Conservation (phyloP, 2,888 invertebrate genomes). For the Polydrusus cervinus region DNA sequence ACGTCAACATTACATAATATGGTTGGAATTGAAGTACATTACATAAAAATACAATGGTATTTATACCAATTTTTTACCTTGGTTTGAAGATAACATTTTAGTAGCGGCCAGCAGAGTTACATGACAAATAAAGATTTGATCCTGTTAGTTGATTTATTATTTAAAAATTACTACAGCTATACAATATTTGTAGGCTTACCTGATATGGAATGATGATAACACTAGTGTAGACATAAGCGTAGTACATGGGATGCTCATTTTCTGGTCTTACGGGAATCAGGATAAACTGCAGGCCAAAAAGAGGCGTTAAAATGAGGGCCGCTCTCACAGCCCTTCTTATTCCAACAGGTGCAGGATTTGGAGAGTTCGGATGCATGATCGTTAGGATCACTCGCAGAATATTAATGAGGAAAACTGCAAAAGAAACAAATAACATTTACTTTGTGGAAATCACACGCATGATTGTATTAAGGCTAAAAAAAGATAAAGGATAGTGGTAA, state of each 20-base stretch:
- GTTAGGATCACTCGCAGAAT: slow-evolving; percentile 79
- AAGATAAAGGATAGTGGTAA: no score
- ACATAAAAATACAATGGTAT: no score
- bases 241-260: slow-evolving; percentile 74
- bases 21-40: no score
- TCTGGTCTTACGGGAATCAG: slow-evolving; percentile 81
- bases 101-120: no score
- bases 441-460: no score
- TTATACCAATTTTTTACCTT: no score
- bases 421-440: background rate
- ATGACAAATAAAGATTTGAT: no score
- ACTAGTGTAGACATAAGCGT: slow-evolving; percentile 78
- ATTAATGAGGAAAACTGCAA: slow-evolving; percentile 79
- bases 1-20: no score
- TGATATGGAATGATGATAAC: slow-evolving; percentile 82
- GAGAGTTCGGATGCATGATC: slow-evolving; percentile 78
- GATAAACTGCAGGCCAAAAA: slow-evolving; percentile 84
- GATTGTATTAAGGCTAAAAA: no score
- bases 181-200: slow-evolving; percentile 69
- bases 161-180: no score
- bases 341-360: slow-evolving; percentile 76
- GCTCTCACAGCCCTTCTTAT: slow-evolving; percentile 81
- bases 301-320: slow-evolving; percentile 83
- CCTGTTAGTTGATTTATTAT: no score
- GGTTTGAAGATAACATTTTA: no score